phyloP scores from a whole-genome alignment of 2,113 vertebrate genomes.

The Rutilus rutilus region DNA sequence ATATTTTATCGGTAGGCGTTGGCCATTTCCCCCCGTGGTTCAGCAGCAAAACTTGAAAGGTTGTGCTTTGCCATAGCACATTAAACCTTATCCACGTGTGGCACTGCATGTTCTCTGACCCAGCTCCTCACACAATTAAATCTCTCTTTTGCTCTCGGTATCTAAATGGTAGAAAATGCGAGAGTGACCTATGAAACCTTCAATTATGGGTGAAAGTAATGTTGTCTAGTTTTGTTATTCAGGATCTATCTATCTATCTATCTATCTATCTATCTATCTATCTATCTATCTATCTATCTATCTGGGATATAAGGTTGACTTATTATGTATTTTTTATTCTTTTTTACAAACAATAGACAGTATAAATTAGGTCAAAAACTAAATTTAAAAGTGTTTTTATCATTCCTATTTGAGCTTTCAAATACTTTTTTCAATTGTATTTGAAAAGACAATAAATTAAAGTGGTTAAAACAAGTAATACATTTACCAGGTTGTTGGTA shows the following conservation, averaged over 20 bases:
- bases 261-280: neutral
- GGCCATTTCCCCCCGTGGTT: conserved; percentile 62
- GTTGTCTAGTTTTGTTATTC: neutral
- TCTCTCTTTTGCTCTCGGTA: conserved; percentile 53
- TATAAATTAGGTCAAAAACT: neutral
- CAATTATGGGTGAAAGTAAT: neutral
- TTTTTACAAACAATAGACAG: neutral
- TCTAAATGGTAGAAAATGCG: conserved; percentile 33
- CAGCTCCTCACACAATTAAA: conserved; percentile 66
- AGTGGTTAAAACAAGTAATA: neutral
- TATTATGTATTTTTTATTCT: neutral
- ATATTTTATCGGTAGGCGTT: conserved; percentile 68
- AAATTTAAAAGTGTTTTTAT: neutral
- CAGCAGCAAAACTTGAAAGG: conserved; percentile 68
- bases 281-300: neutral
- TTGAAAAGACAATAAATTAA: neutral
- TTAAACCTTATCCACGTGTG: conserved; percentile 76
- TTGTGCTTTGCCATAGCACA: conserved; percentile 57
- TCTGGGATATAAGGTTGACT: too few species aligned
- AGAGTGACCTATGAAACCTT: conserved; percentile 9
- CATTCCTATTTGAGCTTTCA: neutral
- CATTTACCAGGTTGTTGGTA: neutral
- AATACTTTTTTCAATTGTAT: neutral
- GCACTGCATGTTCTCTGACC: conserved; percentile 75
- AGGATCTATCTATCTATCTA: neutral